phyloP scores from a whole-genome alignment of 2,888 invertebrate genomes.

The Microctonus aethiopoides region DNA sequence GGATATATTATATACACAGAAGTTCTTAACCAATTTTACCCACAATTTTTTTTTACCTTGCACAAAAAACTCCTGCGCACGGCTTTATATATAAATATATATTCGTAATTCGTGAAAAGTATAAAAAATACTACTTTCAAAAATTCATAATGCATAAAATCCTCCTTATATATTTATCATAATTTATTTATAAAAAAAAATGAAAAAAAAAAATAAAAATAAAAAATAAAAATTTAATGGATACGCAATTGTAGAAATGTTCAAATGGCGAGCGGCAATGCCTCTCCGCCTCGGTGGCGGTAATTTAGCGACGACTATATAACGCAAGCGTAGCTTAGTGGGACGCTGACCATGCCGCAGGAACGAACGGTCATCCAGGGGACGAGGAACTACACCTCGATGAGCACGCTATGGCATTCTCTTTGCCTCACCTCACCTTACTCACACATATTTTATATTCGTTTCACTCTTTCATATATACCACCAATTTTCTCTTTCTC shows the following conservation, averaged over 20 bases:
- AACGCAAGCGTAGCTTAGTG: conserved; percentile 64
- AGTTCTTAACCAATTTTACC: too few species aligned
- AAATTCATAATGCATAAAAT: too few species aligned
- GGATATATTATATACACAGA: too few species aligned
- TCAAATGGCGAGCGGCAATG: conserved; percentile 9
- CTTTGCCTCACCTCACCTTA: conserved; percentile 50
- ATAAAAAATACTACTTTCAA: too few species aligned
- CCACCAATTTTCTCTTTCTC: neutral
- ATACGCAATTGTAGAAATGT: conserved; percentile 10
- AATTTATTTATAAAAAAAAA: too few species aligned
- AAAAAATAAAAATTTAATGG: too few species aligned
- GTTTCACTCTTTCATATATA: conserved; percentile 42
- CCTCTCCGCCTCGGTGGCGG: conserved; percentile 21
- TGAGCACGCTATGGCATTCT: conserved; percentile 65
- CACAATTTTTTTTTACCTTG: too few species aligned
- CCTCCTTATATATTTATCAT: too few species aligned
- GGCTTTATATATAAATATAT: too few species aligned
- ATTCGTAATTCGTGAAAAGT: too few species aligned
- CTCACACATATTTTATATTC: conserved; percentile 37
- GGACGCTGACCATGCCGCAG: conserved; percentile 65
- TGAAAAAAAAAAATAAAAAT: too few species aligned
- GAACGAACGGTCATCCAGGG: conserved; percentile 57
- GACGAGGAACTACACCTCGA: conserved; percentile 68
- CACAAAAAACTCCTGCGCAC: too few species aligned
- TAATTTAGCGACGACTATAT: conserved; percentile 46